Percentiles rank a stretch among this genome's conserved stretches.
Evolutionary conservation across 2,113 vertebrate species (phyloP).

Genomic region (Rhodinocichla rosea): DNA sequence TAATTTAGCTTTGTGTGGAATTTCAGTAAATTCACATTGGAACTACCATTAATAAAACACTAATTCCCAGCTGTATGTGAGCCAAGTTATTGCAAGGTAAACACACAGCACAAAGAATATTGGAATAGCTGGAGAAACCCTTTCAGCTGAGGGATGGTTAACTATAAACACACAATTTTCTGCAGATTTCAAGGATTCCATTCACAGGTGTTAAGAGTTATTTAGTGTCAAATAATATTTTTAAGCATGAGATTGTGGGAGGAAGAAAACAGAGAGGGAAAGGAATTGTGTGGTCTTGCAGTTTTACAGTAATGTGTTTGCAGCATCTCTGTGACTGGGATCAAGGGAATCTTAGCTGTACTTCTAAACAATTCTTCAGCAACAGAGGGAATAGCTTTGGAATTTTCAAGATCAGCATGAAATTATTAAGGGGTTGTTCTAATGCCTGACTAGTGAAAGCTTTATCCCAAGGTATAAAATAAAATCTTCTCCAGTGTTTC

Average conservation of each 20-base stretch:
- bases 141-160: background rate
- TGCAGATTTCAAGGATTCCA: background rate
- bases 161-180: background rate
- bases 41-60: background rate
- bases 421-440: background rate
- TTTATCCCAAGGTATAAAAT: background rate
- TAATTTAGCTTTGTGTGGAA: background rate
- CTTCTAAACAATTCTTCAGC: background rate
- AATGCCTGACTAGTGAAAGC: background rate
- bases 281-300: background rate
- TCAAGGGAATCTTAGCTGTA: background rate
- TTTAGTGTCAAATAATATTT: background rate
- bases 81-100: background rate
- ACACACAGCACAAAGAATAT: background rate
- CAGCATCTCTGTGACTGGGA: background rate
- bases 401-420: background rate
- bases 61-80: background rate
- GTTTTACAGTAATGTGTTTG: background rate
- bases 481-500: background rate
- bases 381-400: background rate
- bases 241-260: background rate
- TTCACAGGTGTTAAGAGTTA: background rate
- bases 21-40: constrained; percentile 14
- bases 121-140: background rate
- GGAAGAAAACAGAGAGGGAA: background rate